phyloP scores from a whole-genome alignment of 2,113 vertebrate genomes.

The Ibidorhyncha struthersii region DNA sequence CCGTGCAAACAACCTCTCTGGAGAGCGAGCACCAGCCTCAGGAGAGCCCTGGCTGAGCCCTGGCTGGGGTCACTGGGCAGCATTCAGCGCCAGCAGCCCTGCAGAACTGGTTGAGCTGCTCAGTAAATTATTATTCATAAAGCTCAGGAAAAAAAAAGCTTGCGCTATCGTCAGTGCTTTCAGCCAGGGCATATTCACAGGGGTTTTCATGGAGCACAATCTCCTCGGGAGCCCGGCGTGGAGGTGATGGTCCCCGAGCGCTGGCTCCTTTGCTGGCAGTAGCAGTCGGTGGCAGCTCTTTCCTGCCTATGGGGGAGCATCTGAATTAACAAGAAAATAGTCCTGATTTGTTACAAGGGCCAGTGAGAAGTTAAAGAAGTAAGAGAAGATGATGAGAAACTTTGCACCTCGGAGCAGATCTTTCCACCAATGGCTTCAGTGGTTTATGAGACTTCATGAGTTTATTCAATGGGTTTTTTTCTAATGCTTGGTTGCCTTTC shows the following conservation, averaged over 20 bases:
- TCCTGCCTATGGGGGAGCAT: no score
- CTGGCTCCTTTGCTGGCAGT: not conserved
- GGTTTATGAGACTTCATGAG: not conserved
- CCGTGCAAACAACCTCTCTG: not conserved
- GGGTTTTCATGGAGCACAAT: not conserved
- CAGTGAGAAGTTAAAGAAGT: not conserved
- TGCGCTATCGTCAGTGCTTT: not conserved
- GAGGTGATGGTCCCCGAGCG: rapidly evolving
- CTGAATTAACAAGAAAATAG: not conserved
- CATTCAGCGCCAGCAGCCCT: not conserved
- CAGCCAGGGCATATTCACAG: rapidly evolving
- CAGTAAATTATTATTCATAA: not conserved
- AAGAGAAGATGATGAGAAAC: not conserved
- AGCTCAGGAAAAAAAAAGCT: not conserved
- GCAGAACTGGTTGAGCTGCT: not conserved
- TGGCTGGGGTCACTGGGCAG: not conserved
- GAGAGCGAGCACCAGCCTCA: rapidly evolving
- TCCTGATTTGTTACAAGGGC: not conserved
- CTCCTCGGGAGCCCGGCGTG: rapidly evolving
- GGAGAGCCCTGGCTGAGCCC: not conserved
- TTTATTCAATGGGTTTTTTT: not conserved
- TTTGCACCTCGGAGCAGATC: not conserved
- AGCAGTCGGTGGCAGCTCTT: rapidly evolving
- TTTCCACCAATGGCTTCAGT: not conserved
- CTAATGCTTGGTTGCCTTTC: not conserved